Percentiles rank a stretch among this genome's conserved stretches.
These are phyloP conservation scores for Drosophila parabipectinata DNA, from an alignment of 1,140 invertebrate genomes.

Conservation along the genomic window DNA sequence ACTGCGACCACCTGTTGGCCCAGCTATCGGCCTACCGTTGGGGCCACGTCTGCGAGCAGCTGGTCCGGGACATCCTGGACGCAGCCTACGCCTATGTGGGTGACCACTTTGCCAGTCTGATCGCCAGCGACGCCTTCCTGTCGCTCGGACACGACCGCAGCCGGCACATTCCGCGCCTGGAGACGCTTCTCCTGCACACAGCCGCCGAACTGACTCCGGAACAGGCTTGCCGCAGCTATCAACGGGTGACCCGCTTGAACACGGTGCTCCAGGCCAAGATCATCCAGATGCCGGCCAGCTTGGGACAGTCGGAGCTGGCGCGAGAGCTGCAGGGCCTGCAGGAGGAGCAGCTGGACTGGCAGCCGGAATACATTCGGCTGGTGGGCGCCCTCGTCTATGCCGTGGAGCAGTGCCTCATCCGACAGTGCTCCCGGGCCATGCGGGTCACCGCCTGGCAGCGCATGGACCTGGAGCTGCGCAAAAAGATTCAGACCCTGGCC, in stretches of 20 bases:
- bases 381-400: conserved; percentile 84
- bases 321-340: conserved; percentile 76
- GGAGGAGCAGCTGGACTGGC: conserved; percentile 83
- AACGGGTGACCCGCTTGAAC: conserved; percentile 81
- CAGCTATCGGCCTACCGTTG: conserved; percentile 89
- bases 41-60: conserved; percentile 88
- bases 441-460: conserved; percentile 87
- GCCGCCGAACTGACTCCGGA: conserved; percentile 88
- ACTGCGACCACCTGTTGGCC: conserved; percentile 89
- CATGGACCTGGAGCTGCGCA: conserved; percentile 87
- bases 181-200: conserved; percentile 88
- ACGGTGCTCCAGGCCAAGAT: conserved; percentile 78
- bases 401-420: conserved; percentile 87
- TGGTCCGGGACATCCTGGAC: conserved; percentile 88
- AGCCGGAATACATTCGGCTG: conserved; percentile 80
- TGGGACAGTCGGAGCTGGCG: conserved; percentile 65
- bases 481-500: conserved; percentile 86
- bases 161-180: conserved; percentile 88
- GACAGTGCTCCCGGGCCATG: conserved; percentile 87
- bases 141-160: conserved; percentile 87
- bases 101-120: conserved; percentile 87
- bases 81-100: conserved; percentile 87
- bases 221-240: conserved; percentile 89
- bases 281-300: conserved; percentile 76
- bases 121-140: conserved; percentile 88